phyloP scores from a whole-genome alignment of 2,888 invertebrate genomes.

The Gastracanthus pulcherrimus region DNA sequence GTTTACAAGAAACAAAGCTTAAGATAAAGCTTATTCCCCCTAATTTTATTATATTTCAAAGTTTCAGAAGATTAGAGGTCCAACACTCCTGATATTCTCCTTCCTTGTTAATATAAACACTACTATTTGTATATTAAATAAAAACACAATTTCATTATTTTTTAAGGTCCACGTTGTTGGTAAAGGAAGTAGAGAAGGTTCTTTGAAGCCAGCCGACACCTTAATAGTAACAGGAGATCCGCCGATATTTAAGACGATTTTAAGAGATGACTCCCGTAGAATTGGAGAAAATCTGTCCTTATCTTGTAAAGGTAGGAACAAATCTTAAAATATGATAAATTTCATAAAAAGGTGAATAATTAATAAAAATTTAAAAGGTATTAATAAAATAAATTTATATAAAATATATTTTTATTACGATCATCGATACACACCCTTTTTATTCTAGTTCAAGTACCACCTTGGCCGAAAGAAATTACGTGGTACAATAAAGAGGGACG shows the following conservation, averaged over 20 bases:
- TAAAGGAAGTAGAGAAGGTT: conserved; percentile 85
- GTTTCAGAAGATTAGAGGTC: too few species aligned
- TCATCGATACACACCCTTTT: not conserved
- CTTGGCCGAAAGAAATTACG: conserved; percentile 89
- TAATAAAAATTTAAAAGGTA: conserved; percentile 80
- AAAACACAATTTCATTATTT: not conserved
- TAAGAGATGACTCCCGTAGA: conserved; percentile 86
- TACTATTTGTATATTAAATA: not conserved
- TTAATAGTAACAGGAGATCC: conserved; percentile 83
- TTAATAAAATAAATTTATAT: not conserved
- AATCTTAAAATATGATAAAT: not conserved
- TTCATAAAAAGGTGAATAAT: not conserved
- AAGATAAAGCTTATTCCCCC: too few species aligned
- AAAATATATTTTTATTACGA: not conserved
- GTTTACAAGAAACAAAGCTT: too few species aligned
- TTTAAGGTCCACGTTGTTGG: conserved; percentile 86
- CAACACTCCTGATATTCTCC: too few species aligned
- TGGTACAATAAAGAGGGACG: conserved; percentile 94
- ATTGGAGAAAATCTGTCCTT: conserved; percentile 88
- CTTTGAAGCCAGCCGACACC: conserved; percentile 83
- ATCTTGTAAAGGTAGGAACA: conserved; percentile 84
- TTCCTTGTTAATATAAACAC: too few species aligned
- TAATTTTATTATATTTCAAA: too few species aligned
- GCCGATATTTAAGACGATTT: conserved; percentile 87
- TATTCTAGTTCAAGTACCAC: conserved; percentile 86